Evolutionary conservation across 2,888 invertebrate genomes (phyloP), one percentile per base, ranked within the genome.

Genomic region (Diadromus collaris): DNA sequence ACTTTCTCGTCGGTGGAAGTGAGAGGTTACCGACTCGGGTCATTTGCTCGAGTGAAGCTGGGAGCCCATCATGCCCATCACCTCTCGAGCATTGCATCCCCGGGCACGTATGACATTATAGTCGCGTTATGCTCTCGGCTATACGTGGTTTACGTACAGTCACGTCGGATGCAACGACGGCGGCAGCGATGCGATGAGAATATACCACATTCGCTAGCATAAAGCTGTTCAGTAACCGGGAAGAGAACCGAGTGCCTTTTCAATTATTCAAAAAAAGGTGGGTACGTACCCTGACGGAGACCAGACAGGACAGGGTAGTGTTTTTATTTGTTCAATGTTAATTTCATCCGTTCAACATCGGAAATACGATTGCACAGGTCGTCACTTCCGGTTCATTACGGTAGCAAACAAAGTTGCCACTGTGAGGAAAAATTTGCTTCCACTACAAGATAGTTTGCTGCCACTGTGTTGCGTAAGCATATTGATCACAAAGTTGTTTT

Each of bases 91-190:
- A 13, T 51, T 51, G 51, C 51, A 51, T 51, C 19, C 32, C 44
- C 63, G 51, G 38, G 41, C 70, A 60, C 63, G 71, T 71, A 63
- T 63, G 71, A 27, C 54, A 63, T 71, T 71, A 71, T 63, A 24
- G 61, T 54, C 51, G 54, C 71, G 71, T 71, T 71, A 71, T 71
- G 63, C 51, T 34, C 51, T 51, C 51, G 51, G 51, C 71, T 51
- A 58, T 24, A 34, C 63, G 6, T 16, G 48, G 32, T 34, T 9
- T 34, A 34, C 38, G 51, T 5, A 51, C 21, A 24, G 51, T 51
- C 51, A 51, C 51, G 51, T 51, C 51, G 2, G 51, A 51, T 24
- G 51, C 51, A 24, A 6, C 51, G 51, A 24, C 51, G 51, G 10
- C 6, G 24, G 51, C 21, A 10, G 24, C 51, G 21, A 24, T 24